Percentiles rank a stretch among this genome's conserved stretches.
phyloP scores from a whole-genome alignment of 2,888 invertebrate genomes.

The Mythimna impura region DNA sequence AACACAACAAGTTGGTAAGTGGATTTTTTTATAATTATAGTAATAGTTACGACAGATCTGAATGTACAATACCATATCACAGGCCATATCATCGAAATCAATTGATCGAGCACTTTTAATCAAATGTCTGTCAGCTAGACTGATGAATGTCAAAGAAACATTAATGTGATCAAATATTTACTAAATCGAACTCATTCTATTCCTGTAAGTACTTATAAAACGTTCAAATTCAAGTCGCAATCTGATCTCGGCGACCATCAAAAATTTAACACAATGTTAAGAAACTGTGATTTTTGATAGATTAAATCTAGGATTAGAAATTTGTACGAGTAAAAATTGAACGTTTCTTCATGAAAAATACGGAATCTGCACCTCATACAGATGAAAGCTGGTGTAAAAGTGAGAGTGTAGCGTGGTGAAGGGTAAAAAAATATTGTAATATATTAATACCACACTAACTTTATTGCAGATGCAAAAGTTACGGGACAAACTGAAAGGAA shows the following conservation, averaged over 20 bases:
- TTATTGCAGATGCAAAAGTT: conserved; percentile 69
- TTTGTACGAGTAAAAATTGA: too few relatives aligned
- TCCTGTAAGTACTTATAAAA: background rate
- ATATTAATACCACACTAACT: background rate
- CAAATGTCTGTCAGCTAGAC: background rate
- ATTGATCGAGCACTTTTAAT: background rate
- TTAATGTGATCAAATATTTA: background rate
- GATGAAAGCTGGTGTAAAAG: background rate
- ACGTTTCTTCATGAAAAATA: background rate
- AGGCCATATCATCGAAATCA: background rate
- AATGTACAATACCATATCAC: background rate
- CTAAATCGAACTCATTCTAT: background rate
- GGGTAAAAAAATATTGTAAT: background rate
- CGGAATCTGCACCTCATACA: background rate
- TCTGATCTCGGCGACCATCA: background rate
- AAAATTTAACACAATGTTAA: background rate
- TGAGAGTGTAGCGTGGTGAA: background rate
- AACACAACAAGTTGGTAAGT: conserved; percentile 39
- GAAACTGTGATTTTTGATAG: too few relatives aligned
- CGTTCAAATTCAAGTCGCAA: conserved; percentile 5
- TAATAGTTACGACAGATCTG: too few relatives aligned
- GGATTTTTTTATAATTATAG: background rate
- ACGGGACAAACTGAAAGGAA: conserved; percentile 64
- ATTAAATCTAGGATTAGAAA: background rate
- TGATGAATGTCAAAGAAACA: background rate